These are phyloP conservation scores for Zaprionus camerounensis DNA, from an alignment of 1,140 invertebrate species.

Conservation along the genomic window DNA sequence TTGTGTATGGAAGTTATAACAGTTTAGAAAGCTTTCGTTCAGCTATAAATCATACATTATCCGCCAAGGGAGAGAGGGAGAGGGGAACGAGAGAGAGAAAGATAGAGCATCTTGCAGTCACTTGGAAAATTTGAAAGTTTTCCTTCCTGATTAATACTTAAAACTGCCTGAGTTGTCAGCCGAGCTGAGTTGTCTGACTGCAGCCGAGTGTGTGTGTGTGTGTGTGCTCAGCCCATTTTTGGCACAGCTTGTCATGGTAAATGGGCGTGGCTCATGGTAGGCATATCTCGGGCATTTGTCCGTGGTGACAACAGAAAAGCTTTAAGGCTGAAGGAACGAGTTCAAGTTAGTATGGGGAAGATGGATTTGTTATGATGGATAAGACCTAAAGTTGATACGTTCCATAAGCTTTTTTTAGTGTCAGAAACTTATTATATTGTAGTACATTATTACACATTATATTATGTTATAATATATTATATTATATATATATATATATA, in stretches of 20 bases:
- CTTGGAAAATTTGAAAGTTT: constrained; percentile 4
- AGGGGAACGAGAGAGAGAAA: no score
- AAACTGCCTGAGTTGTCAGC: constrained; percentile 73
- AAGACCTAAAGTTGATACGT: background rate
- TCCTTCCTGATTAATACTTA: constrained; percentile 72
- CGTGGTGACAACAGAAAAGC: background rate
- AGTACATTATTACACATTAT: no score
- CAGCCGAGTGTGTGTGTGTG: constrained; percentile 64
- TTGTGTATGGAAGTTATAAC: background rate
- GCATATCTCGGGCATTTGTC: background rate
- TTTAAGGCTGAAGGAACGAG: background rate
- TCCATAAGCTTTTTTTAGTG: no score
- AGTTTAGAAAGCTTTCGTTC: background rate
- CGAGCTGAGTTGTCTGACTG: constrained; percentile 74
- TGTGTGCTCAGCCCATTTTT: constrained; percentile 50
- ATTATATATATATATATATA: no score
- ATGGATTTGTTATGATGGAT: background rate
- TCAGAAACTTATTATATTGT: no score
- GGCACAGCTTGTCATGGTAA: constrained; percentile 66
- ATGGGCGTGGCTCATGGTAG: constrained; percentile 36
- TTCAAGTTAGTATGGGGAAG: background rate
- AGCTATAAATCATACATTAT: background rate
- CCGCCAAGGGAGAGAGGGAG: no score
- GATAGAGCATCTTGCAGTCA: constrained; percentile 37
- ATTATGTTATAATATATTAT: no score